Conservation (phyloP, 2,113 vertebrate genomes). For the Canis aureus region DNA sequence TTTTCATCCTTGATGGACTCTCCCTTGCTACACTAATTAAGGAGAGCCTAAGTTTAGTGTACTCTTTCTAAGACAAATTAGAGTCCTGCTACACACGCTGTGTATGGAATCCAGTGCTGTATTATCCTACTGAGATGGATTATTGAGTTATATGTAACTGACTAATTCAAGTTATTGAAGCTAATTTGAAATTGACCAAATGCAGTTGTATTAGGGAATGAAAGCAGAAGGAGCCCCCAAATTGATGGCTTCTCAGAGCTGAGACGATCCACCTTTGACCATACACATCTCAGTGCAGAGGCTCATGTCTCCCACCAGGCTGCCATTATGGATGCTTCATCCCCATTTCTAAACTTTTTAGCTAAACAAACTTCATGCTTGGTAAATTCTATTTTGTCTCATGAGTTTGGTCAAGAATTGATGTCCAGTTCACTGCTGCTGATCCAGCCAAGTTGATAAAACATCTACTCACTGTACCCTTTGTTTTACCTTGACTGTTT, state of each 20-base stretch:
- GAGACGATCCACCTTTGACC: background rate
- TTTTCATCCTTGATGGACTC: background rate
- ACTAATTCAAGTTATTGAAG: background rate
- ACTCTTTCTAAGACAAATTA: background rate
- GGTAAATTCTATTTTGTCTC: background rate
- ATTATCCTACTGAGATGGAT: background rate
- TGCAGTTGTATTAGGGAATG: background rate
- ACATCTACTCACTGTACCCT: background rate
- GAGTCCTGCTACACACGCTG: background rate
- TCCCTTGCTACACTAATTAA: background rate
- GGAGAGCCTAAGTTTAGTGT: background rate
- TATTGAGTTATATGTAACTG: background rate
- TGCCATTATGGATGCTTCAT: too few relatives aligned
- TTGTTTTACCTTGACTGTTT: background rate
- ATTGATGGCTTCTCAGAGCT: background rate
- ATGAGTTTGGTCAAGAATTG: background rate
- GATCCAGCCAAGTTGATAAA: background rate
- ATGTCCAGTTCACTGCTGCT: background rate
- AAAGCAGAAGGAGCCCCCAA: rapidly evolving
- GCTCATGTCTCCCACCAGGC: background rate
- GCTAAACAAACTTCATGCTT: background rate
- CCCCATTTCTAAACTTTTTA: background rate
- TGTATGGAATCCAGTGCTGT: background rate
- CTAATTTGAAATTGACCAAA: background rate
- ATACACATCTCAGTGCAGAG: background rate